These are phyloP conservation scores for Crepidodera aurea DNA, from an alignment of 2,888 invertebrate genomes.

Conservation along the genomic window DNA sequence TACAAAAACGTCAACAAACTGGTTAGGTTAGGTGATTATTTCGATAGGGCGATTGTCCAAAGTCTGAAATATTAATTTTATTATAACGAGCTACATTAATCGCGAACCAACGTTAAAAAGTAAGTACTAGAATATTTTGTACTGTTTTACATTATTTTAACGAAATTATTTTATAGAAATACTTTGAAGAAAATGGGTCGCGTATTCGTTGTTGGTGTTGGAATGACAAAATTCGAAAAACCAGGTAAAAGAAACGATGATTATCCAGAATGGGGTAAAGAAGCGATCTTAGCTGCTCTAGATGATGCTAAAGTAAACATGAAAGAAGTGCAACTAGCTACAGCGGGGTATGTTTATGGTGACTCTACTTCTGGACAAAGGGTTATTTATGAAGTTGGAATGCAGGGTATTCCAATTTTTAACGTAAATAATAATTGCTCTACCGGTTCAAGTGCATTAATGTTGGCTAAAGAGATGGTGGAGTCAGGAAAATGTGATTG, in stretches of 20 bases:
- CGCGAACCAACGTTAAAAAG: neutral
- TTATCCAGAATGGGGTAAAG: conserved; percentile 95
- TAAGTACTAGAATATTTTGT: neutral
- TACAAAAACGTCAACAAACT: conserved; percentile 20
- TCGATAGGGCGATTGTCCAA: conserved; percentile 10
- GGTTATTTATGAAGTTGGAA: conserved; percentile 91
- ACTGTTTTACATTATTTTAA: neutral
- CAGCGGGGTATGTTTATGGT: conserved; percentile 93
- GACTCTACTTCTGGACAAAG: conserved; percentile 97
- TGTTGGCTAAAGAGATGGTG: conserved; percentile 91
- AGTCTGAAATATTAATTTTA: conserved; percentile 13
- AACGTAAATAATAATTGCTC: conserved; percentile 99
- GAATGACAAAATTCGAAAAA: conserved; percentile 98
- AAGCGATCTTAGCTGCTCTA: conserved; percentile 89
- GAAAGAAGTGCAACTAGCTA: conserved; percentile 84
- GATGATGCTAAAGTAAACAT: conserved; percentile 82
- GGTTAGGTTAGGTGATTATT: conserved; percentile 7
- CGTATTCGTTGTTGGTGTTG: conserved; percentile 94
- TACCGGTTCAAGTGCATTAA: conserved; percentile 92
- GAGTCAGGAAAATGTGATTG: conserved; percentile 88
- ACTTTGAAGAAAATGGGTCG: conserved; percentile 54
- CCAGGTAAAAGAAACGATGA: conserved; percentile 85
- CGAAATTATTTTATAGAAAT: conserved; percentile 10
- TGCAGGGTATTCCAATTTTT: conserved; percentile 91
- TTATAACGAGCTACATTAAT: neutral